Evolutionary conservation across 2,797 vertebrate species (phyloP), one percentile per base, ranked within the genome.

Genomic region (Labroides dimidiatus): DNA sequence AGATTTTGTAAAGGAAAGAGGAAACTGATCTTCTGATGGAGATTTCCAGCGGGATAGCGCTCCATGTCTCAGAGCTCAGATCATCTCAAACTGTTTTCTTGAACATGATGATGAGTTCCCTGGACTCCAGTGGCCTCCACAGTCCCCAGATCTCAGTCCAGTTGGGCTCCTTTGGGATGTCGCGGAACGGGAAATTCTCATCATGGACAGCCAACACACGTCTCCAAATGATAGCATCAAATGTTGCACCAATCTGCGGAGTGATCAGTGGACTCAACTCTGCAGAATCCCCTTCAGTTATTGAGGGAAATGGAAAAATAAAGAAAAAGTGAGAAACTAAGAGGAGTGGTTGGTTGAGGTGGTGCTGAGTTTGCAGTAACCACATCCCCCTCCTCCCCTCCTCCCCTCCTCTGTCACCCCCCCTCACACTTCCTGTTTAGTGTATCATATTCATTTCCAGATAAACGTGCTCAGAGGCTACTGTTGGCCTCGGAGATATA

Each of bases 381-480:
- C 21, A 56, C 77, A 62, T 11, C 20, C 14, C 17, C 42, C 30
- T 10, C 57, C 53, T n/a, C 52, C n/a, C 54, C 50, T 52, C 71
- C 64, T 66, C 54, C 74, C 54, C 74, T 68, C 75, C 41, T 65
- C 30, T 9, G 30, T 33, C 30, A 33, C 30, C 30, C 30, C 30
- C 30, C 30, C 30, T 9, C 30, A 33, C 30, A 33, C 73, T 85
- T 84, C 85, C 85, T 80, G 84, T 84, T 87, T 85, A 85, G 74
- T 86, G 80, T 90, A 91, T 90, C 87, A 87, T 84, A 86, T 88
- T 87, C 78, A 80, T 90, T 87, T 88, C 62, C 77, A 89, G 90
- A 93, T 92, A 92, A 89, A 90, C 64, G 82, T 75, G 89, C 90
- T 92, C 77, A 75, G 75, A 78, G 90, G 85, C 89, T 74, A 71